Evolutionary conservation across 2,113 vertebrate species (phyloP).

Genomic region (Pimephales promelas): DNA sequence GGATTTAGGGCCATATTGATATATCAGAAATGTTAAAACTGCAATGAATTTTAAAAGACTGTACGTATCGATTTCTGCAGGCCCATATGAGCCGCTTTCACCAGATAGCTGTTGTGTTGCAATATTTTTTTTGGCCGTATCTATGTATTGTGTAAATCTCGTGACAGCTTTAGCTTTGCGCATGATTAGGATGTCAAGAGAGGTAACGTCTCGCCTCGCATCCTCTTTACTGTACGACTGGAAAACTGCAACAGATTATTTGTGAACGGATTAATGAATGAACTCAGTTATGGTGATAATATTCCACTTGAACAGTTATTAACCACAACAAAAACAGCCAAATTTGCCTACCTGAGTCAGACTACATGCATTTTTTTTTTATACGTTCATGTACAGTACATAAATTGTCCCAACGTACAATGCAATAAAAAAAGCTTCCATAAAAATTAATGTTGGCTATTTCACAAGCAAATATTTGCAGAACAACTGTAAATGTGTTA

Average conservation of each 20-base stretch:
- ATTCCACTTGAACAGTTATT: too few species aligned
- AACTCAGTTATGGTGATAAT: not conserved
- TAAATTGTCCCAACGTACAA: too few species aligned
- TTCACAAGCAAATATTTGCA: too few species aligned
- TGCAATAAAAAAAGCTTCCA: too few species aligned
- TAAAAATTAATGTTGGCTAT: too few species aligned
- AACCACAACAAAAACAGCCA: too few species aligned
- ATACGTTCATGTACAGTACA: too few species aligned
- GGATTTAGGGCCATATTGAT: slow-evolving; percentile 8
- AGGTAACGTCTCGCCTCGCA: not conserved
- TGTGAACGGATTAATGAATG: not conserved
- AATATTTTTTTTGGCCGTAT: not conserved
- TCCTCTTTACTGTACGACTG: not conserved
- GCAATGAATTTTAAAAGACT: slow-evolving; percentile 30
- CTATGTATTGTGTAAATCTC: not conserved
- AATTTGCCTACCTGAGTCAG: too few species aligned
- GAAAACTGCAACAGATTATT: not conserved
- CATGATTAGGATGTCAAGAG: slow-evolving; percentile 9
- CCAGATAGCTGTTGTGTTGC: not conserved
- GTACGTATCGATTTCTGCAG: not conserved
- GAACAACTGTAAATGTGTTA: too few species aligned
- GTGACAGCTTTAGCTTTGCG: not conserved
- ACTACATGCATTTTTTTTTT: too few species aligned
- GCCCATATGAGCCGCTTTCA: not conserved
- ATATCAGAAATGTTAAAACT: slow-evolving; percentile 17